A percentile compares a stretch with the other conserved stretches of the same genome.
phyloP scores from a whole-genome alignment of 2,888 invertebrate species.

The Labia minor region DNA sequence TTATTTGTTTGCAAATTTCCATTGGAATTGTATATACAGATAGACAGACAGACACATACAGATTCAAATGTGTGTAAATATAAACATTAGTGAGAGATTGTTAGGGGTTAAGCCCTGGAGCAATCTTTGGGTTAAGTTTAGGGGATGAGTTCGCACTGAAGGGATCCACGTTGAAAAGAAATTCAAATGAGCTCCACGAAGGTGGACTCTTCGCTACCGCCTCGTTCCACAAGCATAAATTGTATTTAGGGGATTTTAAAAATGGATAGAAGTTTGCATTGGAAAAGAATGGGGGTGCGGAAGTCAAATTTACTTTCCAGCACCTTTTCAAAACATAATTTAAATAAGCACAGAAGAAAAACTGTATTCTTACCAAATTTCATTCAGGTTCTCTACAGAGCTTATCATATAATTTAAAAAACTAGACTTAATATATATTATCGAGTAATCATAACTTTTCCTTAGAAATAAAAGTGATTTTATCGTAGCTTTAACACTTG shows the following conservation, averaged over 20 bases:
- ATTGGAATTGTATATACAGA: neutral
- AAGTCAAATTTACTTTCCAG: constrained; percentile 13
- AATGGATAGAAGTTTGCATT: constrained; percentile 4
- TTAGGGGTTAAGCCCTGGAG: neutral
- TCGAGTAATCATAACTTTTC: too few species aligned
- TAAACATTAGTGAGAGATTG: neutral
- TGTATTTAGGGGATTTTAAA: constrained; percentile 13
- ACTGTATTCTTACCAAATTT: too few species aligned
- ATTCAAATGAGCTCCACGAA: neutral
- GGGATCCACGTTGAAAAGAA: neutral
- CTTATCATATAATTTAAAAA: too few species aligned
- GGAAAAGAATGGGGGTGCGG: constrained; percentile 9
- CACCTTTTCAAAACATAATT: constrained; percentile 2
- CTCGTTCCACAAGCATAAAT: neutral
- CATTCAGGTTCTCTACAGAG: too few species aligned
- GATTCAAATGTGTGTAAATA: too few species aligned
- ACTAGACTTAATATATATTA: too few species aligned
- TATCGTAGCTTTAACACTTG: too few species aligned
- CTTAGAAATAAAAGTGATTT: too few species aligned
- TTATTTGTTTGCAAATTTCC: neutral
- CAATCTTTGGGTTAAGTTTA: neutral
- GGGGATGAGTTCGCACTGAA: neutral
- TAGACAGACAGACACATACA: too few species aligned
- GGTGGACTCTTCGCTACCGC: neutral
- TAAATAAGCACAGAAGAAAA: neutral